Conservation (phyloP, 2,113 vertebrate species). For the Clarias macrocephalus region DNA sequence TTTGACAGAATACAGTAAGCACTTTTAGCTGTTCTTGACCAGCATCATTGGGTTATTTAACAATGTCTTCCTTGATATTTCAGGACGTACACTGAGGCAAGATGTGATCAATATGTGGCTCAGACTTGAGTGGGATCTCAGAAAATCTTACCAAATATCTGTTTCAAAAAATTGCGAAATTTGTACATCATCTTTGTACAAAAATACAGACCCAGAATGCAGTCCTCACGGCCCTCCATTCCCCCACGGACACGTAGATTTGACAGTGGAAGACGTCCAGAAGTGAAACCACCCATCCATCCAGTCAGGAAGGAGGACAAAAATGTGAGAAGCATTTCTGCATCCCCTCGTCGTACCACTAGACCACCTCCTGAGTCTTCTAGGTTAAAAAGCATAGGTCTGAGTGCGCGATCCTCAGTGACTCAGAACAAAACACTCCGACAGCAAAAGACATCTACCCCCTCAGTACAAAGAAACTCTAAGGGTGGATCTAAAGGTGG, state of each 20-base stretch:
- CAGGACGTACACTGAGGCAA: slow-evolving; percentile 69
- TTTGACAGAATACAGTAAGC: background rate
- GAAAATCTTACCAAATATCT: slow-evolving; percentile 1
- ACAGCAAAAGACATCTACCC: slow-evolving; percentile 58
- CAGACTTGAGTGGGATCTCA: slow-evolving; percentile 15
- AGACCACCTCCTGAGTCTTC: slow-evolving; percentile 61
- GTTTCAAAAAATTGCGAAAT: slow-evolving; percentile 43
- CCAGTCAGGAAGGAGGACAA: slow-evolving; percentile 71
- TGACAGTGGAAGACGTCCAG: slow-evolving; percentile 62
- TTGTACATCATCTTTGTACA: slow-evolving; percentile 53
- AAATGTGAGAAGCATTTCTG: slow-evolving; percentile 69
- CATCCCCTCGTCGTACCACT: slow-evolving; percentile 60
- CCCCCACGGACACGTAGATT: slow-evolving; percentile 67
- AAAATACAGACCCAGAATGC: slow-evolving; percentile 64
- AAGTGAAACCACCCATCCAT: slow-evolving; percentile 61
- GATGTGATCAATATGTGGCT: slow-evolving; percentile 66
- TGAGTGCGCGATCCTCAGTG: slow-evolving; percentile 58
- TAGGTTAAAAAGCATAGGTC: slow-evolving; percentile 61
- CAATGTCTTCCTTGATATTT: slow-evolving; percentile 68
- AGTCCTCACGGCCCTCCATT: slow-evolving; percentile 63
- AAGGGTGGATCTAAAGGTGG: slow-evolving; percentile 62
- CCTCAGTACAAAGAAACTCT: slow-evolving; percentile 59
- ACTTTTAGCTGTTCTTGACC: background rate
- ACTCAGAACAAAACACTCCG: slow-evolving; percentile 60
- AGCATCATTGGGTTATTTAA: slow-evolving; percentile 47